phyloP scores from a whole-genome alignment of 2,113 vertebrate species.

The Casuarius casuarius region DNA sequence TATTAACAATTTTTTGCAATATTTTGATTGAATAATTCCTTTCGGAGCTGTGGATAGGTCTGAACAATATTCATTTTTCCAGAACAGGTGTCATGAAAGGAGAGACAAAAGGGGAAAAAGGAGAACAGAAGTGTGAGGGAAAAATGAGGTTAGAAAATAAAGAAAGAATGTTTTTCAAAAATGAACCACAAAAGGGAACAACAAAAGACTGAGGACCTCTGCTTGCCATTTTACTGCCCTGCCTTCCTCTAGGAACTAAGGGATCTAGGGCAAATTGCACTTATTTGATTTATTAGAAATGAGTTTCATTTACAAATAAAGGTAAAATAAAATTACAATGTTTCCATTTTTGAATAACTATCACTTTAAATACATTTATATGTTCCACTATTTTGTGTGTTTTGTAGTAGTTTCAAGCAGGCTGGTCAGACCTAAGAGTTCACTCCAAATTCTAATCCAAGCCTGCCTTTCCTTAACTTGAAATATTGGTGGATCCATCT shows the following conservation, averaged over 20 bases:
- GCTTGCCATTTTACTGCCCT: not conserved
- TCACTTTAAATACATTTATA: not conserved
- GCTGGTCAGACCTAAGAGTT: not conserved
- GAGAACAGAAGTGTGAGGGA: not conserved
- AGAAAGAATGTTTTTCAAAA: not conserved
- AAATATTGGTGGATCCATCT: not conserved
- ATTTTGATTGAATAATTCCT: slow-evolving; percentile 46
- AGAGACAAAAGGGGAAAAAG: not conserved
- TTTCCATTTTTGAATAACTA: not conserved
- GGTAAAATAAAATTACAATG: not conserved
- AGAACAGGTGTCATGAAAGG: not conserved
- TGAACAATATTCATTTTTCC: not conserved
- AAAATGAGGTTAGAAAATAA: not conserved
- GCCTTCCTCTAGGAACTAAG: not conserved
- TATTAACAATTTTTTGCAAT: slow-evolving; percentile 30
- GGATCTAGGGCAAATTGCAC: not conserved
- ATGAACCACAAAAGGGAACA: not conserved
- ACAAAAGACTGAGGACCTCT: not conserved
- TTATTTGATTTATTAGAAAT: not conserved
- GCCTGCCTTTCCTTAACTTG: not conserved
- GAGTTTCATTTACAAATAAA: not conserved
- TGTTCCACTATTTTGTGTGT: not conserved
- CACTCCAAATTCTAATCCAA: not conserved
- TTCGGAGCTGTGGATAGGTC: not conserved
- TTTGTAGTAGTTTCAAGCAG: not conserved